Percentiles rank a stretch among this genome's conserved stretches.
These are phyloP conservation scores for Archivesica marissinica DNA, from an alignment of 1,140 invertebrate genomes.

Conservation along the genomic window DNA sequence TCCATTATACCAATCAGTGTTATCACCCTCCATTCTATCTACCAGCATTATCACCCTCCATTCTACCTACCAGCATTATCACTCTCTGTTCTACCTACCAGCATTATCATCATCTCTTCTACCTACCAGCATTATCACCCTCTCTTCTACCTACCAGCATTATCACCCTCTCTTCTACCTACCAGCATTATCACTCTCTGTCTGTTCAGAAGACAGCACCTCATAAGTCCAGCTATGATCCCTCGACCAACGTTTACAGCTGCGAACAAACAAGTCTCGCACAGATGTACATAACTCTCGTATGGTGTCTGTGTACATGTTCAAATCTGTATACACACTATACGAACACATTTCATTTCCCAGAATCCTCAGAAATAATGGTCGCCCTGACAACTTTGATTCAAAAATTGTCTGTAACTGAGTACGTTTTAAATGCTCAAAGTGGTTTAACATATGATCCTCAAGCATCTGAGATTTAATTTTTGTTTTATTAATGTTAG, in stretches of 20 bases:
- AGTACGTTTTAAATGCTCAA: constrained; percentile 56
- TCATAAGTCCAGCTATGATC: constrained; percentile 78
- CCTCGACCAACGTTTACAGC: constrained; percentile 76
- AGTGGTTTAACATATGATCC: constrained; percentile 69
- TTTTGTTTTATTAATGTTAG: constrained; percentile 62
- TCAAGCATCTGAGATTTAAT: constrained; percentile 65
- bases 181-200: constrained; percentile 65
- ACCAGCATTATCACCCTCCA: too few species aligned
- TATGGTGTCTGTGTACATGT: constrained; percentile 70
- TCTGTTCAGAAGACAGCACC: constrained; percentile 62
- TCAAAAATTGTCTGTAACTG: constrained; percentile 65
- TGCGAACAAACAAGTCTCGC: constrained; percentile 74
- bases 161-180: background rate
- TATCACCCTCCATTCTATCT: too few species aligned
- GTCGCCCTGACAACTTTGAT: constrained; percentile 67
- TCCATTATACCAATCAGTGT: too few species aligned
- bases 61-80: too few species aligned
- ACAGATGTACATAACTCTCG: constrained; percentile 72
- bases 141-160: too few species aligned
- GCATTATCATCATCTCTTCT: too few species aligned
- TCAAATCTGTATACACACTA: constrained; percentile 71
- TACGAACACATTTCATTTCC: constrained; percentile 73
- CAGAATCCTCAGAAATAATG: constrained; percentile 74
- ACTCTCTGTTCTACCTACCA: too few species aligned
- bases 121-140: too few species aligned